A percentile compares a stretch with the other conserved stretches of the same genome.
These are phyloP conservation scores for Dasypolia templi DNA, from an alignment of 2,888 invertebrate species.

Conservation along the genomic window DNA sequence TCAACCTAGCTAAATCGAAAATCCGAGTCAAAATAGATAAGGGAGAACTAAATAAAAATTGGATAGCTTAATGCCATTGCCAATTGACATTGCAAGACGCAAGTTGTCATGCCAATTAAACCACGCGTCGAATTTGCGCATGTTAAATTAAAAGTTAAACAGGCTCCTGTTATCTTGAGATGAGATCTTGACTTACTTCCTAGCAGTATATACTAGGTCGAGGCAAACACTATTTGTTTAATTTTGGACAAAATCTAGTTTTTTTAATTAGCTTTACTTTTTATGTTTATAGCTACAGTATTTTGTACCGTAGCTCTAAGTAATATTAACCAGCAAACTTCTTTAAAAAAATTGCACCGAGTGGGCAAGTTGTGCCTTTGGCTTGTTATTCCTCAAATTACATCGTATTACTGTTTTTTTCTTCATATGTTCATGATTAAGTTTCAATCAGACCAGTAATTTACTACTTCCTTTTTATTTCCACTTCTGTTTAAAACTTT, in stretches of 20 bases:
- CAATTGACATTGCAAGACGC: neutral
- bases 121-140: neutral
- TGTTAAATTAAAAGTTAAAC: constrained; percentile 27
- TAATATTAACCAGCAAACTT: too few species aligned
- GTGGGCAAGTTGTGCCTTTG: too few species aligned
- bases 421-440: too few species aligned
- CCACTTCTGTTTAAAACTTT: neutral
- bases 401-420: too few species aligned
- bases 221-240: constrained; percentile 16
- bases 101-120: neutral
- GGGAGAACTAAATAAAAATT: neutral
- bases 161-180: constrained; percentile 35
- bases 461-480: neutral
- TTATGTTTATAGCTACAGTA: too few species aligned
- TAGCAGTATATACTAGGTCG: constrained; percentile 27
- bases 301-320: too few species aligned
- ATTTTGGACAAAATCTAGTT: constrained; percentile 37
- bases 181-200: constrained; percentile 54
- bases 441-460: neutral
- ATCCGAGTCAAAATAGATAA: neutral
- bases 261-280: too few species aligned
- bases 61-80: neutral
- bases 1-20: neutral
- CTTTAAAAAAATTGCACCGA: too few species aligned
- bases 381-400: too few species aligned